A percentile compares a stretch with the other conserved stretches of the same genome.
Conservation (phyloP, 2,888 invertebrate genomes). For the Caenorhabditis macrosperma region DNA sequence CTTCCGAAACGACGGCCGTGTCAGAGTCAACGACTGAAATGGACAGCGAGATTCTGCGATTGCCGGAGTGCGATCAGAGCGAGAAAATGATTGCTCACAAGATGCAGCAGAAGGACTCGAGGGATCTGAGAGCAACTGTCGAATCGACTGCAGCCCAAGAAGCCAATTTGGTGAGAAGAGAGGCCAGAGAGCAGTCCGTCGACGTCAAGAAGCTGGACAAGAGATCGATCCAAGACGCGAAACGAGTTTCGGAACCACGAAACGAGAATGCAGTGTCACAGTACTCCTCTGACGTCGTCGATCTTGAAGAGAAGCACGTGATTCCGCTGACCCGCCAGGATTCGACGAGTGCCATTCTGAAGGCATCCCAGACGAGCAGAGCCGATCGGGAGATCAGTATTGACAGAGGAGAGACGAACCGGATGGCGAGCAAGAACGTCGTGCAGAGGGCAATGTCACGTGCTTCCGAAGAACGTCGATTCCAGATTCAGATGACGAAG, state of each 20-base stretch:
- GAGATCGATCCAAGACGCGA: conserved; percentile 13
- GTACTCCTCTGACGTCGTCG: conserved; percentile 55
- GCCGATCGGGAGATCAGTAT: conserved; percentile 56
- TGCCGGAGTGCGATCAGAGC: conserved; percentile 63
- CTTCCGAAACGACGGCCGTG: conserved; percentile 44
- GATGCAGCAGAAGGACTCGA: conserved; percentile 35
- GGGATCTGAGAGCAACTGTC: conserved; percentile 40
- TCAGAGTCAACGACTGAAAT: conserved; percentile 53
- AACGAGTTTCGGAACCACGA: conserved; percentile 41
- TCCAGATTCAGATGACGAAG: conserved; percentile 66
- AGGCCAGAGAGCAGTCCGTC: conserved; percentile 34
- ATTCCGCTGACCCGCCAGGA: conserved; percentile 51
- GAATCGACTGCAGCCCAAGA: conserved; percentile 35
- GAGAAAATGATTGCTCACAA: conserved; percentile 40
- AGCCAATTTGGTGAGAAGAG: conserved; percentile 27
- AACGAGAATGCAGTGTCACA: conserved; percentile 54
- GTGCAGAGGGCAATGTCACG: conserved; percentile 40
- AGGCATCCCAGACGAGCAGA: conserved; percentile 52
- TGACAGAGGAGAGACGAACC: conserved; percentile 58
- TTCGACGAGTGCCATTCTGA: conserved; percentile 48
- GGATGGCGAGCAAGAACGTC: conserved; percentile 43
- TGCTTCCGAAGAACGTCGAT: conserved; percentile 63
- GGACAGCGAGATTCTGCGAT: conserved; percentile 57
- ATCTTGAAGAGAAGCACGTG: conserved; percentile 53
- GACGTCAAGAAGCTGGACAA: conserved; percentile 46